Evolutionary conservation across 2,797 vertebrate species (phyloP).

Genomic region (Coilia nasus): DNA sequence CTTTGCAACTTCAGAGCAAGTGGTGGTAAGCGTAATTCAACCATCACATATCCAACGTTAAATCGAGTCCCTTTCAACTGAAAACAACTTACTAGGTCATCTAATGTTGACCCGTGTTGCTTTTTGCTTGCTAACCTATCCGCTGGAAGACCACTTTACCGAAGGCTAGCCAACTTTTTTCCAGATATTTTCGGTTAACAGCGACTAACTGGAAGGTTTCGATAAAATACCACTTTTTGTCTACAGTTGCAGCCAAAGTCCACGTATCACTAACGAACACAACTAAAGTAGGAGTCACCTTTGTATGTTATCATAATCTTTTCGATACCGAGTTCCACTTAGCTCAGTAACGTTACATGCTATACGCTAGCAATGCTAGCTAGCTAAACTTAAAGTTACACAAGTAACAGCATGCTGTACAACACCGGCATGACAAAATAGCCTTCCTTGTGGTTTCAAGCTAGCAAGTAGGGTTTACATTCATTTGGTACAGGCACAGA

Average conservation of each 20-base stretch:
- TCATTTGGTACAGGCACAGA: not conserved
- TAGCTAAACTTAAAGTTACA: conserved; percentile 16
- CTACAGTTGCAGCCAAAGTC: not conserved
- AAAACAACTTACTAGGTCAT: not conserved
- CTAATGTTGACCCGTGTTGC: not conserved
- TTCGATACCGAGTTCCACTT: not conserved
- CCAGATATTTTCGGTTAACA: not conserved
- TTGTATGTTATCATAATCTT: not conserved
- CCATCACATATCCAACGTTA: not conserved
- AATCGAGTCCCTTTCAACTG: not conserved
- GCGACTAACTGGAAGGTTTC: not conserved
- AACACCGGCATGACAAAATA: not conserved
- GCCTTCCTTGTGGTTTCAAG: not conserved
- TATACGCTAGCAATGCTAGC: not conserved
- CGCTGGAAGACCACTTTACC: not conserved
- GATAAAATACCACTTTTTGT: not conserved
- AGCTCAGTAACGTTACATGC: not conserved
- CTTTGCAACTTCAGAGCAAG: not conserved
- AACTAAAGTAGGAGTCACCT: too few relatives aligned
- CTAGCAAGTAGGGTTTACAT: not conserved
- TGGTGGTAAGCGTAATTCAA: not conserved
- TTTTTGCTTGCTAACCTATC: not conserved
- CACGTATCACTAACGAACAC: not conserved
- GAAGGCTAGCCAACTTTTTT: not conserved
- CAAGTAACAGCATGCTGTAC: not conserved